Base-by-base conservation (phyloP, 2,888 invertebrate species). In the Prenolepis imparis region DNA sequence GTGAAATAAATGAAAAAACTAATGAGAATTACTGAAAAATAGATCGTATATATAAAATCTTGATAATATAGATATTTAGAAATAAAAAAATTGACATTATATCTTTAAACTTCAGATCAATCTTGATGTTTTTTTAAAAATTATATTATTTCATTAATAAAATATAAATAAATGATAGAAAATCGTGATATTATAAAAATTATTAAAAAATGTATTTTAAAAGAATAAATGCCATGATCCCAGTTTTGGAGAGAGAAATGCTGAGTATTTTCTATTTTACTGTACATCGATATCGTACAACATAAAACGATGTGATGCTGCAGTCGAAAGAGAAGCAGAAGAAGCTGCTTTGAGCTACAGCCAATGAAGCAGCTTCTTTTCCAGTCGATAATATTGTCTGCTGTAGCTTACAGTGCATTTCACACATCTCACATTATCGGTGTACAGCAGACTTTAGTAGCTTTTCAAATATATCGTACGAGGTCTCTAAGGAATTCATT, bases 401-500 rank as follows among this genome's bases (percentile, higher is more conserved):
- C 66, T 39, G 52, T 12, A 36, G 12, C n/a, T 75, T 39, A 32
- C 9, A 39, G 39, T 55, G 12, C 1, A 39, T 75, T 9, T 52
- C 9, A 39, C 52, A 52, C n/a, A 24, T 21, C 3, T 64, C 39
- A 39, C 24, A 41, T 66, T 55, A 55, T 55, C 66, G n/a, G 9
- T 3, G 32, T 6, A 5, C 11, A 24, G 24, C 2, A 57, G 61
- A 32, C 32, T 52, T 18, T 8, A 66, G 2, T 9, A 66, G 39
- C 28, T 77, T 66, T 18, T n/a, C 24, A 28, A 55, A 55, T 28
- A 3, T 55, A 28, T 64, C 66, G 77, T 15, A 18, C 11, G 77
- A 77, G 77, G 77, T 55, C 77, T 66, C 77, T 24, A 41, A 55
- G 3, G 52, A 66, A 74, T 24, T 48, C 24, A 52, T 32, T 74